These are phyloP conservation scores for Drosophila parabipectinata DNA, from an alignment of 1,140 invertebrate species.

Conservation along the genomic window DNA sequence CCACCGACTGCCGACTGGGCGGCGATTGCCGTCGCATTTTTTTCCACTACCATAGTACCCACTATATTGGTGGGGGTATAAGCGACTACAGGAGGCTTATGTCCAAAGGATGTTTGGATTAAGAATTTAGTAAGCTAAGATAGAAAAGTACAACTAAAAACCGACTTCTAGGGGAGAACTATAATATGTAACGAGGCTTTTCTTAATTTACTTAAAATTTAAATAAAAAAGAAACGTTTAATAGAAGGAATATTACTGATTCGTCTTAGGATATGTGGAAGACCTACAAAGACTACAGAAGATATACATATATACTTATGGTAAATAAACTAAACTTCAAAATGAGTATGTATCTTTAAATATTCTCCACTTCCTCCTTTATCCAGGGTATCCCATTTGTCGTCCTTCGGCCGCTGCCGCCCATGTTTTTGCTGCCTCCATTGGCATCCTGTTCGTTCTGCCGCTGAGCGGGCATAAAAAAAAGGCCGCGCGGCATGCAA, in stretches of 20 bases:
- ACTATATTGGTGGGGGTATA: conserved; percentile 4
- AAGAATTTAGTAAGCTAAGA: neutral
- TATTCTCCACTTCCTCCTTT: neutral
- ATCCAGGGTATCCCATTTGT: conserved; percentile 28
- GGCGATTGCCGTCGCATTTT: conserved; percentile 58
- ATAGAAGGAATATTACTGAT: no score
- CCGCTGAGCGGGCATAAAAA: conserved; percentile 67
- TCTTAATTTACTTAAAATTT: no score
- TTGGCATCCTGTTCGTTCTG: conserved; percentile 70
- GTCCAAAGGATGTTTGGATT: neutral
- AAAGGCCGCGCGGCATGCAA: conserved; percentile 78
- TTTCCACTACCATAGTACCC: conserved; percentile 32
- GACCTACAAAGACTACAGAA: no score
- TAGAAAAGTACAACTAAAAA: no score
- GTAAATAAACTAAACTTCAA: no score
- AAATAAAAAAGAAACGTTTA: no score
- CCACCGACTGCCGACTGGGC: conserved; percentile 52
- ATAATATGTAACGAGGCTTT: no score
- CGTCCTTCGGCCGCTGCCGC: conserved; percentile 9
- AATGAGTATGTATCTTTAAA: neutral
- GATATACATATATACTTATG: no score
- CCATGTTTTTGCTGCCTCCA: conserved; percentile 39
- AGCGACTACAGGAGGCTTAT: neutral
- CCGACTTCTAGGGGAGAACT: no score
- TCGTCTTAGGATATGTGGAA: no score